A percentile compares a stretch with the other conserved stretches of the same genome.
These are phyloP conservation scores for Cossypha niveicapilla DNA, from an alignment of 2,797 vertebrate species.

Conservation along the genomic window DNA sequence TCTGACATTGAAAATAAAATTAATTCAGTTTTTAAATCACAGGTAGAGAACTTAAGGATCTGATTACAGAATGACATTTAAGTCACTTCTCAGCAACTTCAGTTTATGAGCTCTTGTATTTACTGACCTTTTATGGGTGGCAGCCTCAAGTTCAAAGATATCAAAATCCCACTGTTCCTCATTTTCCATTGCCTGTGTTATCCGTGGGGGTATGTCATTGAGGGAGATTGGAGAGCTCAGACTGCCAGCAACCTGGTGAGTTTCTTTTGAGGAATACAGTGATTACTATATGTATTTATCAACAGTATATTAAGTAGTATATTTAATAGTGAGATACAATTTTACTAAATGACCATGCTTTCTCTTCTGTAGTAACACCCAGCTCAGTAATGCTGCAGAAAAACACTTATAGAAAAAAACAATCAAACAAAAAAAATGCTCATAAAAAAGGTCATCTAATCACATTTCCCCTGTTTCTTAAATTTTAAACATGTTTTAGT, in stretches of 20 bases:
- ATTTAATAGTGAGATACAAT: neutral
- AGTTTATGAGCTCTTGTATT: neutral
- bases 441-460: neutral
- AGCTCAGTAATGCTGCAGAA: neutral
- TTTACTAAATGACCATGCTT: neutral
- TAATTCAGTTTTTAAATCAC: neutral
- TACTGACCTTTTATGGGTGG: constrained; percentile 89
- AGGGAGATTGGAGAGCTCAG: constrained; percentile 82
- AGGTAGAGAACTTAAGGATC: neutral
- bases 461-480: neutral
- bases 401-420: neutral
- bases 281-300: neutral
- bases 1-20: neutral
- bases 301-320: neutral
- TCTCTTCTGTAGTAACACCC: neutral
- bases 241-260: constrained; percentile 81
- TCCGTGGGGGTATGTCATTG: constrained; percentile 87
- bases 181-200: constrained; percentile 90
- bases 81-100: neutral
- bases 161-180: constrained; percentile 95
- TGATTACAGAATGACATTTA: constrained; percentile 11
- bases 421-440: neutral
- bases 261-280: constrained; percentile 70
- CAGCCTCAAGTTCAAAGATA: constrained; percentile 91
- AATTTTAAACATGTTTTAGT: neutral